Evolutionary conservation across 2,888 invertebrate species (phyloP).

Genomic region (Apodemia mormo): DNA sequence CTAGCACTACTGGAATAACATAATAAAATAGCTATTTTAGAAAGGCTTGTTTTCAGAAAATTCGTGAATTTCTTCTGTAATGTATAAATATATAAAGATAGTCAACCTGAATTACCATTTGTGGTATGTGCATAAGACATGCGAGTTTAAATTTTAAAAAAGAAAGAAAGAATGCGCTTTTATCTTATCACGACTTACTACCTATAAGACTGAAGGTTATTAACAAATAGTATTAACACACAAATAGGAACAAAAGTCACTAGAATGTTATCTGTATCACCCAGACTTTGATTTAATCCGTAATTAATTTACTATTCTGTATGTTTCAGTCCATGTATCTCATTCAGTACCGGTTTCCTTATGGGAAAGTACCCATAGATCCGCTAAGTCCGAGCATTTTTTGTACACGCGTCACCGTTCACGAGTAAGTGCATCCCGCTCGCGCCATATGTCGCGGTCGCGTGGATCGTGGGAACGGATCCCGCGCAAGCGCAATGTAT

Average conservation of each 20-base stretch:
- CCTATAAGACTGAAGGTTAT: slow-evolving; percentile 18
- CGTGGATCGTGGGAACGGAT: slow-evolving; percentile 77
- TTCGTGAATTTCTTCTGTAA: too few species aligned
- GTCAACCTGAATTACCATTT: too few species aligned
- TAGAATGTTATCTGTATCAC: slow-evolving; percentile 16
- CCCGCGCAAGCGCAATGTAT: slow-evolving; percentile 69
- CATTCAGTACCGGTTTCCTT: slow-evolving; percentile 44
- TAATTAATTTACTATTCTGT: slow-evolving; percentile 26
- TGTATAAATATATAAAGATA: too few species aligned
- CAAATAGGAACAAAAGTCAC: background rate
- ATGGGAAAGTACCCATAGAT: slow-evolving; percentile 63
- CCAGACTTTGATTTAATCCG: slow-evolving; percentile 25
- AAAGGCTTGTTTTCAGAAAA: too few species aligned
- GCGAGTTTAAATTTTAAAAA: background rate
- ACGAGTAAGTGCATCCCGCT: slow-evolving; percentile 66
- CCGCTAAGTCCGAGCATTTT: slow-evolving; percentile 68
- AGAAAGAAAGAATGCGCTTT: background rate
- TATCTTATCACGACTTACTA: background rate
- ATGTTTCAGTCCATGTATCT: background rate
- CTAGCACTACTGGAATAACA: too few species aligned
- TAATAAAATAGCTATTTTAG: too few species aligned
- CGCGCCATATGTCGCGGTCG: slow-evolving; percentile 80
- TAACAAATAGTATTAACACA: background rate
- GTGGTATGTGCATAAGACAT: too few species aligned
- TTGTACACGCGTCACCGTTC: slow-evolving; percentile 77